Percentiles rank a stretch among this genome's conserved stretches.
These are phyloP conservation scores for Coregonus suidteri DNA, from an alignment of 2,797 vertebrate genomes.

Conservation along the genomic window DNA sequence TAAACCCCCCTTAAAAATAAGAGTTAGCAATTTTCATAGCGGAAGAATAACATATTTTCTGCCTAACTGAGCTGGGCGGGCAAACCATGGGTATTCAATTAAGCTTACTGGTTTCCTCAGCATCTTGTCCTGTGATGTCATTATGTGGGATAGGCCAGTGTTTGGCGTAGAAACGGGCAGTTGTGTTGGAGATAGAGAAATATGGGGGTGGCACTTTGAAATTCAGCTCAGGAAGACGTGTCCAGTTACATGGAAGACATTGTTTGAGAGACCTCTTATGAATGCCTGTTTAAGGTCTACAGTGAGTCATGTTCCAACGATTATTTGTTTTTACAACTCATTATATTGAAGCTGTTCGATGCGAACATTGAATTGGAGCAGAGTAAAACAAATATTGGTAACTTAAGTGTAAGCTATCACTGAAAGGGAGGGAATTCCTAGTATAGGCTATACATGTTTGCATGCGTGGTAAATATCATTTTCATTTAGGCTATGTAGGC, in stretches of 20 bases:
- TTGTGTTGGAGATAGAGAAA: not conserved
- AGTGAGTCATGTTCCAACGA: not conserved
- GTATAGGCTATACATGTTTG: not conserved
- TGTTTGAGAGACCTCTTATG: not conserved
- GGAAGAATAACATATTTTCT: not conserved
- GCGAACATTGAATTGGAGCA: not conserved
- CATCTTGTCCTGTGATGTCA: constrained; percentile 18
- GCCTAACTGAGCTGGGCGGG: not conserved
- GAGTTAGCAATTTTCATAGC: not conserved
- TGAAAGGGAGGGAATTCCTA: not conserved
- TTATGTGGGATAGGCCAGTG: constrained; percentile 30
- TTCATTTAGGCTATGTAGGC: not conserved
- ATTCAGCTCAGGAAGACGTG: too few species aligned
- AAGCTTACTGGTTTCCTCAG: constrained; percentile 30
- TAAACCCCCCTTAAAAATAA: not conserved
- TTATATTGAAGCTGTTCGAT: not conserved
- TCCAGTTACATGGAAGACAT: not conserved
- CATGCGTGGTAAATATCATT: not conserved
- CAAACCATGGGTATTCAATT: constrained; percentile 19
- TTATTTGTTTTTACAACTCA: too few species aligned
- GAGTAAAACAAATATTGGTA: not conserved
- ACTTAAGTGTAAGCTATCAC: not conserved
- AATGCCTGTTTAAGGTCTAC: not conserved
- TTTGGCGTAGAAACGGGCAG: constrained; percentile 71
- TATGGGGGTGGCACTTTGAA: not conserved